Percentiles rank a stretch among this genome's conserved stretches.
These are phyloP conservation scores for Onthophagus sagittarius DNA, from an alignment of 2,888 invertebrate species.

Conservation along the genomic window DNA sequence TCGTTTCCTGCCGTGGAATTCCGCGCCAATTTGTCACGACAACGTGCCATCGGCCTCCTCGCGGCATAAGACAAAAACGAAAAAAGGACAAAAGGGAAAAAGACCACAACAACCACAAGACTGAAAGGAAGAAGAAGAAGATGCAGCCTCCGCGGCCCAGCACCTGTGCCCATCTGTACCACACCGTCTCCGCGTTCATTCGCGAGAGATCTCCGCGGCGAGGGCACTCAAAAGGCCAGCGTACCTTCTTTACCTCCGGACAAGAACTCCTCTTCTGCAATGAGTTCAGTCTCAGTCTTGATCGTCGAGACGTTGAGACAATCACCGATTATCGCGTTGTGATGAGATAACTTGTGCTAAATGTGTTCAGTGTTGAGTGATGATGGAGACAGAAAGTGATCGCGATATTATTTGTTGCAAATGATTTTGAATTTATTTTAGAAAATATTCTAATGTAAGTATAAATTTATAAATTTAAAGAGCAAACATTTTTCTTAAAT, in stretches of 20 bases:
- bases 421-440: too few relatives aligned
- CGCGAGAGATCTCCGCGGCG: background rate
- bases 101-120: background rate
- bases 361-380: background rate
- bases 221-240: slow-evolving; percentile 17
- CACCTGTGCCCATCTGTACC: slow-evolving; percentile 10
- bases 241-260: slow-evolving; percentile 15
- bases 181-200: background rate
- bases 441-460: background rate
- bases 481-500: too few relatives aligned
- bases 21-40: slow-evolving; percentile 12
- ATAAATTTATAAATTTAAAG: background rate
- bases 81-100: background rate
- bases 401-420: too few relatives aligned
- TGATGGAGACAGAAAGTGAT: background rate
- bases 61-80: background rate
- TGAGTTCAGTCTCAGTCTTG: slow-evolving; percentile 16
- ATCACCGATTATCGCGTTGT: background rate
- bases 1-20: background rate
- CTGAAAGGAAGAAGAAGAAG: slow-evolving; percentile 3
- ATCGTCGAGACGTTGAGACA: background rate
- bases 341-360: background rate
- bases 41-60: background rate
- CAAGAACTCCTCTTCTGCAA: slow-evolving; percentile 12
- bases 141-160: background rate